Evolutionary conservation across 2,797 vertebrate species (phyloP), one percentile per base, ranked within the genome.

Genomic region (Petrocephalus schoutedeni): DNA sequence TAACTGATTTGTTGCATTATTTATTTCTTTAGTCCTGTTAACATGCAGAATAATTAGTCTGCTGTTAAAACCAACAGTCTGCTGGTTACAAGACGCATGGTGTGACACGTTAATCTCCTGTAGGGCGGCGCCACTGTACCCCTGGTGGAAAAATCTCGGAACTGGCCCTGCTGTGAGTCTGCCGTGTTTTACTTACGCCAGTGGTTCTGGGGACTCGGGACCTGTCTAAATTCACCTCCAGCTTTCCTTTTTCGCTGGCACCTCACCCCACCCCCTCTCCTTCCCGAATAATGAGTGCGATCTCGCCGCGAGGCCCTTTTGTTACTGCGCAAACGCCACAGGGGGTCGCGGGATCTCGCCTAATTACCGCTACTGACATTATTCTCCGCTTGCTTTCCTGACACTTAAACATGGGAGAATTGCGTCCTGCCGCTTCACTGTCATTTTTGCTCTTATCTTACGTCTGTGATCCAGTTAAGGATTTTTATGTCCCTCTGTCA

Each of bases 381-480:
- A 32, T 23, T 85, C 54, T 85, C 14, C 8, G 3, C 21, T 19
- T 85, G 14, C 54, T 36, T 57, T 56, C 32, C 54, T 36, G 54
- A 41, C 84, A 58, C 14, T 53, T 57, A 54, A 85, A 56, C 84
- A 54, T 54, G 54, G 84, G 21, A n/a, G 77, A 49, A 53, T 53
- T 16, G 0, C 41, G 2, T 83, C 45, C 77, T 53, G 49, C 77
- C 19, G 10, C 32, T 77, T 77, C 19, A 12, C 49, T 49, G 41
- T 53, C n/a, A 83, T 83, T 53, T 83, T 2, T 53, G 77, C 87
- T 80, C 87, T 91, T 91, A 77, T 91, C 91, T 90, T 59, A 58
- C 57, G 77, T 58, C 61, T 32, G 57, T 71, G 21, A 12, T 88
- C 74, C 86, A 89, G 56, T 74, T 80, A 45, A 89, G 92, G 92